Conservation (phyloP, 2,888 invertebrate genomes). For the Melipona bicolor region DNA sequence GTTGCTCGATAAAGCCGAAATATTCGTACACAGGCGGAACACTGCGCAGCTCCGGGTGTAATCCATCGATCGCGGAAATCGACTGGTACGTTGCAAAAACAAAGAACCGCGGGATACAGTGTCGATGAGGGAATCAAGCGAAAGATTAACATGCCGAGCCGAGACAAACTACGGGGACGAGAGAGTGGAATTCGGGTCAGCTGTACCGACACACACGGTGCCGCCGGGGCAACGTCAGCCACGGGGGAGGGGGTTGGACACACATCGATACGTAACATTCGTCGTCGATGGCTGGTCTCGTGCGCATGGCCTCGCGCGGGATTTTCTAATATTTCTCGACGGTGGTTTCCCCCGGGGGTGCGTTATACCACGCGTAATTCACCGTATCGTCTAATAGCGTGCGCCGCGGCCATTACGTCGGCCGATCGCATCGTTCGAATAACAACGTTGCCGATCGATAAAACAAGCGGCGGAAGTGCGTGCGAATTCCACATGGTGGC, state of each 20-base stretch:
- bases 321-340: slow-evolving; percentile 58
- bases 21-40: not conserved
- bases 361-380: slow-evolving; percentile 50
- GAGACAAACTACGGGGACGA: slow-evolving; percentile 41
- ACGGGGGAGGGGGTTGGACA: slow-evolving; percentile 7
- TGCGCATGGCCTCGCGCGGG: not conserved
- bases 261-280: slow-evolving; percentile 54
- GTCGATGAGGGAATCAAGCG: slow-evolving; percentile 57
- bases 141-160: slow-evolving; percentile 52
- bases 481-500: slow-evolving; percentile 35
- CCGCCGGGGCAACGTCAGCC: not conserved
- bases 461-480: slow-evolving; percentile 21
- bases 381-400: slow-evolving; percentile 54
- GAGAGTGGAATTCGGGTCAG: slow-evolving; percentile 66
- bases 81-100: slow-evolving; percentile 1
- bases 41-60: not conserved
- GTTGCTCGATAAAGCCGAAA: not conserved
- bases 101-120: slow-evolving; percentile 34
- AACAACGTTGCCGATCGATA: slow-evolving; percentile 53
- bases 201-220: slow-evolving; percentile 46
- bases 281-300: slow-evolving; percentile 10
- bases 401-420: slow-evolving; percentile 44
- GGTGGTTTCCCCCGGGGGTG: slow-evolving; percentile 7
- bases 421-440: slow-evolving; percentile 31
- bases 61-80: slow-evolving; percentile 26